Conservation (phyloP, 2,888 invertebrate genomes). For the Steromphala cineraria region DNA sequence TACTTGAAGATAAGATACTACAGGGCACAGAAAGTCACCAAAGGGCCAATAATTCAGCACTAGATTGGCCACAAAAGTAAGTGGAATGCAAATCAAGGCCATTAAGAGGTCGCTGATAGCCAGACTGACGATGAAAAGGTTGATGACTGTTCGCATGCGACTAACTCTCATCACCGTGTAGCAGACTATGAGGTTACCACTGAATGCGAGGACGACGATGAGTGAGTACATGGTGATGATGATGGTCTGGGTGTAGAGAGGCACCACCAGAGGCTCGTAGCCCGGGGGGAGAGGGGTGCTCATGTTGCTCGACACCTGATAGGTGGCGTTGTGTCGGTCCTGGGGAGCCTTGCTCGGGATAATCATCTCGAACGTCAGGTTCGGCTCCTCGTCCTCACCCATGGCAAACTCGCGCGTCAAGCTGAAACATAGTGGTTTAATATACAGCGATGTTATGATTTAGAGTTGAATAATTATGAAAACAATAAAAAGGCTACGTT, state of each 20-base stretch:
- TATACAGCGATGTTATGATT: too few relatives aligned
- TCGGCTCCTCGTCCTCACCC: neutral
- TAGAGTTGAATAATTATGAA: too few relatives aligned
- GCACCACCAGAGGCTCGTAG: constrained; percentile 46
- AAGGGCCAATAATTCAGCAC: constrained; percentile 92
- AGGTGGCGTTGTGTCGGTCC: neutral
- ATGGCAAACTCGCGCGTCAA: neutral
- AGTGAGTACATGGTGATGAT: constrained; percentile 76
- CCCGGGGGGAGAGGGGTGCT: constrained; percentile 19
- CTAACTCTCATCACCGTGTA: constrained; percentile 89
- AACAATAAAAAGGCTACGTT: too few relatives aligned
- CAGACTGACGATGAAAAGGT: constrained; percentile 79
- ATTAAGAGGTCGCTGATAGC: constrained; percentile 76
- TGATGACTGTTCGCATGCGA: constrained; percentile 93
- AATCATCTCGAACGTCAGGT: neutral
- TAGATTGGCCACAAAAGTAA: constrained; percentile 84
- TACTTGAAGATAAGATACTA: constrained; percentile 87
- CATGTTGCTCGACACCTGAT: neutral
- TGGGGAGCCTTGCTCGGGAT: neutral
- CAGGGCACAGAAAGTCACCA: constrained; percentile 86
- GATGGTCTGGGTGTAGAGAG: constrained; percentile 67
- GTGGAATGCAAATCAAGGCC: constrained; percentile 76
- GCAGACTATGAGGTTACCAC: constrained; percentile 82
- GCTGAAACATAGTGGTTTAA: too few relatives aligned
- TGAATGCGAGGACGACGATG: constrained; percentile 75